Evolutionary conservation across 2,888 invertebrate species (phyloP).

Genomic region (Marronus borbonicus): DNA sequence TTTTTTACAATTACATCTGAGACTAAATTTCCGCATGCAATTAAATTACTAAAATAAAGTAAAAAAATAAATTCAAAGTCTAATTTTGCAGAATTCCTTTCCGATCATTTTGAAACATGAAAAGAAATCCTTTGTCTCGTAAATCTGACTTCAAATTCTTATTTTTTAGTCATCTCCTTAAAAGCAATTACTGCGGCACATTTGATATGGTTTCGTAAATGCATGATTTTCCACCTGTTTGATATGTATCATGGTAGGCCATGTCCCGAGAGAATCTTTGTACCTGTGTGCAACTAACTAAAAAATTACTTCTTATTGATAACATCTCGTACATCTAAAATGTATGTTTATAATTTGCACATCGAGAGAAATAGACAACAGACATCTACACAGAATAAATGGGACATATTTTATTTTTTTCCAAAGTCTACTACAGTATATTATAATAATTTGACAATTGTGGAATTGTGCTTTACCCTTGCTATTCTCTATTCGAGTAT

Average conservation of each 20-base stretch:
- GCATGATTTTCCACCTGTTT: constrained; percentile 61
- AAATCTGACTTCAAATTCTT: constrained; percentile 39
- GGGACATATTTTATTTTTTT: constrained; percentile 58
- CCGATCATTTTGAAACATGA: background rate
- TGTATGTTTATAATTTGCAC: constrained; percentile 45
- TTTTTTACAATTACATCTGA: constrained; percentile 48
- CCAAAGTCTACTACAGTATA: constrained; percentile 25
- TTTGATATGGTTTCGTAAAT: constrained; percentile 60
- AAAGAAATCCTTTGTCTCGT: constrained; percentile 53
- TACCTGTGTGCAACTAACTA: constrained; percentile 50
- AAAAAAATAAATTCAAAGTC: constrained; percentile 39
- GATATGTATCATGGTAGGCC: constrained; percentile 65
- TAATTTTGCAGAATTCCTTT: constrained; percentile 23
- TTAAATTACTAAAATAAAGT: constrained; percentile 37
- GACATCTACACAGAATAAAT: constrained; percentile 56
- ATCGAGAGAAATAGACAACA: constrained; percentile 54
- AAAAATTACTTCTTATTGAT: constrained; percentile 1
- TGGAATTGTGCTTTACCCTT: constrained; percentile 35
- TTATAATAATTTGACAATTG: constrained; percentile 41
- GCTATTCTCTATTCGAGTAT: constrained; percentile 7
- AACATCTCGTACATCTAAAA: constrained; percentile 31
- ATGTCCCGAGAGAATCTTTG: constrained; percentile 59
- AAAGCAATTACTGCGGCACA: constrained; percentile 66
- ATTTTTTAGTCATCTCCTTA: constrained; percentile 33
- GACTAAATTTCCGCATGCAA: constrained; percentile 50